Percentiles rank a stretch among this genome's conserved stretches.
These are phyloP conservation scores for Gnatocerus cornutus DNA, from an alignment of 2,888 invertebrate genomes.

Conservation along the genomic window DNA sequence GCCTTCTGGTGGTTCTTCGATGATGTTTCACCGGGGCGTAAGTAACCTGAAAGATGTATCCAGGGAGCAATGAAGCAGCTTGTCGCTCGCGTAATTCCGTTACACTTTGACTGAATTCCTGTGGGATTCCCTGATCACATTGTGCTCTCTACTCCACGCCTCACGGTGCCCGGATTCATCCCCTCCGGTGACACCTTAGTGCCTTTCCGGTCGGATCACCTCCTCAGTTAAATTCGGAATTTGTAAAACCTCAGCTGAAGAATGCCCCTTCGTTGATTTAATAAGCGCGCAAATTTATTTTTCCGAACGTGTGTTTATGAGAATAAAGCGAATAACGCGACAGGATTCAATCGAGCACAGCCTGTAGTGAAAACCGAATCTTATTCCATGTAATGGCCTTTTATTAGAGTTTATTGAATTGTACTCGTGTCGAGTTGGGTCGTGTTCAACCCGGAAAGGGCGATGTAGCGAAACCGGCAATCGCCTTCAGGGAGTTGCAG, in stretches of 20 bases:
- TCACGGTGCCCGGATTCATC: conserved; percentile 36
- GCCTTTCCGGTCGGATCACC: conserved; percentile 39
- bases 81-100: conserved; percentile 58
- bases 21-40: conserved; percentile 38
- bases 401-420: conserved; percentile 54
- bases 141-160: conserved; percentile 45
- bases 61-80: conserved; percentile 57
- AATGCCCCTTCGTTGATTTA: conserved; percentile 9
- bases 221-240: no score
- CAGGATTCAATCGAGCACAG: conserved; percentile 31
- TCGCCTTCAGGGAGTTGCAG: conserved; percentile 51
- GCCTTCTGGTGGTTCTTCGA: conserved; percentile 30
- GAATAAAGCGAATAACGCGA: conserved; percentile 29
- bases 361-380: conserved; percentile 44
- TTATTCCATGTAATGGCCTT: conserved; percentile 49
- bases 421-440: conserved; percentile 48
- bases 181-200: conserved; percentile 41
- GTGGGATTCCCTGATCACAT: conserved; percentile 54
- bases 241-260: conserved; percentile 7
- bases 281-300: conserved; percentile 38
- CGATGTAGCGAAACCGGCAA: conserved; percentile 52
- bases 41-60: conserved; percentile 51
- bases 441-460: conserved; percentile 44
- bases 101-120: conserved; percentile 55
- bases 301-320: conserved; percentile 33